A percentile compares a stretch with the other conserved stretches of the same genome.
phyloP scores from a whole-genome alignment of 2,797 vertebrate genomes.

The Chromis chromis region DNA sequence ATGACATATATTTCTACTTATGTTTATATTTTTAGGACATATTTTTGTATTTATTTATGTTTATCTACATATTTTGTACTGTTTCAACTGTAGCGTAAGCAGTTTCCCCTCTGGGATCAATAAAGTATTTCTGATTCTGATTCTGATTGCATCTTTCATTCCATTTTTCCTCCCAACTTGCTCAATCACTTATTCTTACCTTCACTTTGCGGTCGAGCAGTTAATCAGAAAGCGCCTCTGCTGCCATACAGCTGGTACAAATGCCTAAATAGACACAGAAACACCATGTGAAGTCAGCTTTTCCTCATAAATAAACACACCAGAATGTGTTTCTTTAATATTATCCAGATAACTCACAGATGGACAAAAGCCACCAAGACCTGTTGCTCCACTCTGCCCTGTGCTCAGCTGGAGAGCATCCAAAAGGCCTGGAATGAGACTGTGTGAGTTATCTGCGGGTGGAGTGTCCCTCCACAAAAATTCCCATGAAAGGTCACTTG shows the following conservation, averaged over 20 bases:
- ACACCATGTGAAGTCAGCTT: neutral
- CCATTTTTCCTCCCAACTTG: neutral
- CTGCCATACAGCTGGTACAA: neutral
- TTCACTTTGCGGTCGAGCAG: neutral
- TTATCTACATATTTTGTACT: too few relatives aligned
- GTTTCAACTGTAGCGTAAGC: too few relatives aligned
- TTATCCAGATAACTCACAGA: slow-evolving; percentile 6
- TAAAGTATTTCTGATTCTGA: too few relatives aligned
- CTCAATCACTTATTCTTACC: neutral
- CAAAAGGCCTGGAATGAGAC: slow-evolving; percentile 24
- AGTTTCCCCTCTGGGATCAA: too few relatives aligned
- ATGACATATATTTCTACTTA: too few relatives aligned
- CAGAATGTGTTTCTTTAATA: neutral
- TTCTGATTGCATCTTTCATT: too few relatives aligned
- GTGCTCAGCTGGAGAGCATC: neutral
- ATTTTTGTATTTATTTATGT: too few relatives aligned
- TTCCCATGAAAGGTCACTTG: slow-evolving; percentile 11
- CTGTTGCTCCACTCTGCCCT: slow-evolving; percentile 5
- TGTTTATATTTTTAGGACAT: too few relatives aligned
- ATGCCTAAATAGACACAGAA: neutral
- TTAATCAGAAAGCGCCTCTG: neutral
- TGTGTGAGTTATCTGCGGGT: slow-evolving; percentile 31
- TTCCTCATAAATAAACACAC: neutral
- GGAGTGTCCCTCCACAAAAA: slow-evolving; percentile 35
- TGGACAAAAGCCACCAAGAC: neutral